Evolutionary conservation across 35 echinoderm and acorn worm species (phyloP).

Genomic region (Ophiothrix spiculata): DNA sequence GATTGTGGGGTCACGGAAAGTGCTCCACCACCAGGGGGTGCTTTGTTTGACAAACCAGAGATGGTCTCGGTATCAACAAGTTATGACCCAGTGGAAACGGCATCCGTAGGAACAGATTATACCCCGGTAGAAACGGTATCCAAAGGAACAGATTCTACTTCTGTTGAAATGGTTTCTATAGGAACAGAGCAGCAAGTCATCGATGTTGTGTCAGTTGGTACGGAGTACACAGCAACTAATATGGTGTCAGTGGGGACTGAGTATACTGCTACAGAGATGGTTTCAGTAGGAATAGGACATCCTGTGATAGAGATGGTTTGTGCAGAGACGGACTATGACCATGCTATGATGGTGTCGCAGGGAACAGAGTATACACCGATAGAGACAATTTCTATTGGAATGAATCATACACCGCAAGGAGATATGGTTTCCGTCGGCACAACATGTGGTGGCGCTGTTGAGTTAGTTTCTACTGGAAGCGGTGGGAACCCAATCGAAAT

Average conservation of each 20-base stretch:
- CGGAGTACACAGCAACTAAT: background rate
- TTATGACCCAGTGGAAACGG: background rate
- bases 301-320: conserved; percentile 1
- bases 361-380: background rate
- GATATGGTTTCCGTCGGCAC: background rate
- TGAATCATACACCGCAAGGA: background rate
- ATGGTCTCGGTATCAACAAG: background rate
- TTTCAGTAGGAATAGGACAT: background rate
- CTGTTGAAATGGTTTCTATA: background rate
- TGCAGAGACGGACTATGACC: background rate
- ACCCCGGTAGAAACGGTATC: background rate
- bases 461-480: background rate
- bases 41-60: background rate
- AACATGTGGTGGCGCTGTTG: background rate
- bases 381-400: background rate
- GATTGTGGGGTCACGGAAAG: background rate
- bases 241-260: background rate
- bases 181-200: background rate
- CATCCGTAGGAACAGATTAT: background rate
- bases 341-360: background rate
- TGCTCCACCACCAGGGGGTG: background rate
- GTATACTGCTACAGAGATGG: background rate
- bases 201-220: background rate
- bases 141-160: background rate
- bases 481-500: background rate